Evolutionary conservation across 1,140 invertebrate genomes (phyloP).

Genomic region (Bombus affinis): DNA sequence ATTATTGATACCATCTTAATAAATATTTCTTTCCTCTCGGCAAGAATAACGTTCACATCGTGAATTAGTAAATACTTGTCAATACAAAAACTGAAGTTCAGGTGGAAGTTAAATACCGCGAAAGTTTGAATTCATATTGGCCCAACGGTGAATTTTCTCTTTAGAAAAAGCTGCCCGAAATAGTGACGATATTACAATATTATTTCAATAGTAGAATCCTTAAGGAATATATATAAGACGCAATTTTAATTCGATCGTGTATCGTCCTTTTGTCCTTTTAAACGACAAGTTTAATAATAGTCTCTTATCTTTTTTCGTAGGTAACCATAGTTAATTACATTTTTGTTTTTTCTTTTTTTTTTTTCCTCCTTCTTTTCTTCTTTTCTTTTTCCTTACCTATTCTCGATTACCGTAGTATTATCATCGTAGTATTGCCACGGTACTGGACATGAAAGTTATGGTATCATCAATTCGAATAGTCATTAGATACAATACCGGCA

Average conservation of each 20-base stretch:
- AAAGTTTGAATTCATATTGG: constrained; percentile 6
- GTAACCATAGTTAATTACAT: background rate
- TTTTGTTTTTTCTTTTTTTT: background rate
- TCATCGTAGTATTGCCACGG: background rate
- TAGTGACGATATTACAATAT: background rate
- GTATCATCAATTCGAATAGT: background rate
- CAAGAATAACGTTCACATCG: constrained; percentile 8
- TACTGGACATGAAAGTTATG: background rate
- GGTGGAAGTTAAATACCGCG: background rate
- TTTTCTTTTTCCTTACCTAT: background rate
- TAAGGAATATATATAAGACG: background rate
- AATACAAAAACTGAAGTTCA: constrained; percentile 17
- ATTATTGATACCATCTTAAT: constrained; percentile 57
- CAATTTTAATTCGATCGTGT: background rate
- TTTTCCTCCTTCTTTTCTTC: no score
- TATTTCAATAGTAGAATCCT: background rate
- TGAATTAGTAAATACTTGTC: constrained; percentile 20
- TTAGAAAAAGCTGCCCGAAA: constrained; percentile 1
- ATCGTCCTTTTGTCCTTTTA: background rate
- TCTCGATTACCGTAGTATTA: background rate
- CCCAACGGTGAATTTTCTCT: background rate
- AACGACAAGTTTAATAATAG: background rate
- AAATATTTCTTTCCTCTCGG: constrained; percentile 50
- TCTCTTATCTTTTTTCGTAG: background rate
- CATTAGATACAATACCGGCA: background rate